Evolutionary conservation across 2,797 vertebrate genomes (phyloP).

Genomic region (Myripristis murdjan): DNA sequence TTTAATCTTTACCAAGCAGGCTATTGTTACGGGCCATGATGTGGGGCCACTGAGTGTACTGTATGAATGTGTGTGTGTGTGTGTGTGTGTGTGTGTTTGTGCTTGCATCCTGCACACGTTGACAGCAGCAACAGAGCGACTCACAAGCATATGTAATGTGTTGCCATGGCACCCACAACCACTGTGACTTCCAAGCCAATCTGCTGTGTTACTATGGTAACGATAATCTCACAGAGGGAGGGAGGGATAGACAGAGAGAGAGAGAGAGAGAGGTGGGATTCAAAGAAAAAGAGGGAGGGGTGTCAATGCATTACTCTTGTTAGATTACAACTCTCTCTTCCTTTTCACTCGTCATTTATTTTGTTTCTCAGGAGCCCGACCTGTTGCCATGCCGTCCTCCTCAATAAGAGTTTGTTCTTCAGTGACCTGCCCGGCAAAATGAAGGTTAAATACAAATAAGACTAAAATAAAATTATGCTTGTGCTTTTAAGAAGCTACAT

Average conservation of each 20-base stretch:
- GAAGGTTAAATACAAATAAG: no score
- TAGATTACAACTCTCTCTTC: conserved; percentile 23
- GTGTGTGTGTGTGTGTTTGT: conserved; percentile 29
- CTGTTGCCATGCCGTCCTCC: no score
- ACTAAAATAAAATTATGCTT: no score
- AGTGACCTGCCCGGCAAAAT: no score
- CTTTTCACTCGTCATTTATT: no score
- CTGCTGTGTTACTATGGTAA: conserved; percentile 84
- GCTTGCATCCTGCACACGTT: conserved; percentile 44
- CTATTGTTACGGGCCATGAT: conserved; percentile 41
- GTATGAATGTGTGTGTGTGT: background rate
- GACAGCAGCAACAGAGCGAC: conserved; percentile 55
- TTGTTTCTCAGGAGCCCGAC: no score
- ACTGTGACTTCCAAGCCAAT: conserved; percentile 81
- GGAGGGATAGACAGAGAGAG: conserved; percentile 46
- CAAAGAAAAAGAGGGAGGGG: conserved; percentile 35
- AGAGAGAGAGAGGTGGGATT: conserved; percentile 39
- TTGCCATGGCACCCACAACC: conserved; percentile 85
- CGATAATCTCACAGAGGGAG: conserved; percentile 82
- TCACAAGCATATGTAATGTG: conserved; percentile 79
- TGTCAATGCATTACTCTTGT: conserved; percentile 49
- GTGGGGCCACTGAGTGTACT: conserved; percentile 26
- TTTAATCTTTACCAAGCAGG: conserved; percentile 64
- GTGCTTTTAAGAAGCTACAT: conserved; percentile 36
- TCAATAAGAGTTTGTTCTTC: no score